These are phyloP conservation scores for Laticauda colubrina DNA, from an alignment of 2,113 vertebrate species.

Conservation along the genomic window DNA sequence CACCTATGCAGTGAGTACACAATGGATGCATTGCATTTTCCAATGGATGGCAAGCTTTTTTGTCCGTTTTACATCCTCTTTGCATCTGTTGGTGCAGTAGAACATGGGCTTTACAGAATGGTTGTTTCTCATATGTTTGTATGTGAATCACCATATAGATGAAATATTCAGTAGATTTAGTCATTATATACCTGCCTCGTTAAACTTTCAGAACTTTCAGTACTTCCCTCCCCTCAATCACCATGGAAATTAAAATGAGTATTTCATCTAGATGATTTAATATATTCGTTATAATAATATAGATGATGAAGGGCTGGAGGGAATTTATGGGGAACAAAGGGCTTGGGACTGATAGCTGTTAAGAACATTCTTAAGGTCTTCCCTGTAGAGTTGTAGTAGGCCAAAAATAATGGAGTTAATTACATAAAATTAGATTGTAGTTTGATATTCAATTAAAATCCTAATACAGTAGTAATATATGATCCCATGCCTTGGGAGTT, in stretches of 20 bases:
- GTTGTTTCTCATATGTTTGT: not conserved
- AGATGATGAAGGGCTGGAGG: not conserved
- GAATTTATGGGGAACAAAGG: not conserved
- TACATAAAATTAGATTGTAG: not conserved
- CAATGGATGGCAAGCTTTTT: too few relatives aligned
- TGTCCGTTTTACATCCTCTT: too few relatives aligned
- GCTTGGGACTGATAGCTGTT: not conserved
- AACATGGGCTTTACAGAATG: not conserved
- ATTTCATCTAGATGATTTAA: not conserved
- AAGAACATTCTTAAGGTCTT: not conserved
- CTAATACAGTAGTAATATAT: not conserved
- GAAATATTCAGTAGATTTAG: not conserved
- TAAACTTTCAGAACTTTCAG: not conserved
- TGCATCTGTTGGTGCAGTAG: too few relatives aligned
- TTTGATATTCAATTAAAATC: not conserved
- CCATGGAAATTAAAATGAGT: not conserved
- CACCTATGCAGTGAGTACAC: too few relatives aligned
- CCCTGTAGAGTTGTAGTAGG: not conserved
- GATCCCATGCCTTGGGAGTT: not conserved
- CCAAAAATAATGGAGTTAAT: not conserved
- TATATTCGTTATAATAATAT: not conserved
- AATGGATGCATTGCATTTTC: too few relatives aligned
- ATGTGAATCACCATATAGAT: not conserved
- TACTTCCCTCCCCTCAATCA: not conserved
- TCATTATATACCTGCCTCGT: not conserved